Evolutionary conservation across 2,797 vertebrate genomes (phyloP).

Genomic region (Varecia variegata): DNA sequence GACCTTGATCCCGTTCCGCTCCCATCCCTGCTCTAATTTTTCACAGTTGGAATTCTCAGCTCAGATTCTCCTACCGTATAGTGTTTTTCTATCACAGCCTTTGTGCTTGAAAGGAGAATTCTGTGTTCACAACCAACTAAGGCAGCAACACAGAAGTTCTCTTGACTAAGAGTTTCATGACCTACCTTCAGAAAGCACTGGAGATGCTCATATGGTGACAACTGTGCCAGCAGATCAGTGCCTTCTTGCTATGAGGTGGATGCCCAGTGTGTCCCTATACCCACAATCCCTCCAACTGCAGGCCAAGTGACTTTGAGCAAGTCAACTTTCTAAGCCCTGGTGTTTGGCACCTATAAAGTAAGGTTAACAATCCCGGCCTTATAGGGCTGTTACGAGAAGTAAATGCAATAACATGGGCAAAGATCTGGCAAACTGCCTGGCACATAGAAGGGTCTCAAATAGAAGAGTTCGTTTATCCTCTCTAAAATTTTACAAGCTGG

Average conservation of each 20-base stretch:
- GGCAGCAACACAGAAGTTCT: background rate
- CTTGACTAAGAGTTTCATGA: background rate
- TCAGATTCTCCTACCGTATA: background rate
- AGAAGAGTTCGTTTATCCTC: constrained; percentile 37
- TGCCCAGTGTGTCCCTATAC: background rate
- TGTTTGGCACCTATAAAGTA: constrained; percentile 4
- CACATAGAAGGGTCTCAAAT: background rate
- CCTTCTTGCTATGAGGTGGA: background rate
- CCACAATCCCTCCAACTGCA: background rate
- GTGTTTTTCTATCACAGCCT: background rate
- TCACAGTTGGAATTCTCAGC: background rate
- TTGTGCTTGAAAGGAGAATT: background rate
- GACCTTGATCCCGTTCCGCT: background rate
- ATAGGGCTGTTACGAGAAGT: constrained; percentile 9
- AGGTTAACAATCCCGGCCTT: constrained; percentile 32
- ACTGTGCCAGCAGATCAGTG: background rate
- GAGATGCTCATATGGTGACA: background rate
- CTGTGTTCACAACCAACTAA: background rate
- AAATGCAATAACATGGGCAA: constrained; percentile 37
- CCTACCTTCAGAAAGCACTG: background rate
- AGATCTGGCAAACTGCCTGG: constrained; percentile 29
- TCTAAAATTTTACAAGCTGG: constrained; percentile 49
- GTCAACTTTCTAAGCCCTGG: constrained; percentile 7
- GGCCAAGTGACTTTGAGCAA: constrained; percentile 6
- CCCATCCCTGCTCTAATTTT: background rate